A percentile compares a stretch with the other conserved stretches of the same genome.
These are phyloP conservation scores for Oceanites oceanicus DNA, from an alignment of 2,113 vertebrate species.

Conservation along the genomic window DNA sequence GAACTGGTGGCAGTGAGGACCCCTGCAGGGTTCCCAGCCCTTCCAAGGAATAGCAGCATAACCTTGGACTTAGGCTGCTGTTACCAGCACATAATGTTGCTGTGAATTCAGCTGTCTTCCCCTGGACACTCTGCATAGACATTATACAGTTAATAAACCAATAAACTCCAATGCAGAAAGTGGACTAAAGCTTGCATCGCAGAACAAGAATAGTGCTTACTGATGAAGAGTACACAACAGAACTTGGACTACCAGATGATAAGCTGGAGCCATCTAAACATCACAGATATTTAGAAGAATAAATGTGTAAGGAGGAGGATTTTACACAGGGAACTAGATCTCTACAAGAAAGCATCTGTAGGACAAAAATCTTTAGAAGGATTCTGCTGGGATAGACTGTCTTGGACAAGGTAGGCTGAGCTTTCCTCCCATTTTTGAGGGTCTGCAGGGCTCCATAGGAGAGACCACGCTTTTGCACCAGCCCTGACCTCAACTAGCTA, in stretches of 20 bases:
- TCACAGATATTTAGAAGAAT: neutral
- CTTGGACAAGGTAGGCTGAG: neutral
- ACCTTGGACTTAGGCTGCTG: neutral
- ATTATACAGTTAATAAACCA: neutral
- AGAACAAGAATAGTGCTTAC: neutral
- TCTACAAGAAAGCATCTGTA: neutral
- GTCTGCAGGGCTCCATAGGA: neutral
- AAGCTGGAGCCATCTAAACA: neutral
- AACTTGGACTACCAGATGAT: neutral
- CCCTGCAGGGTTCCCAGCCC: neutral
- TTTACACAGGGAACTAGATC: neutral
- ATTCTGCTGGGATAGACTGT: neutral
- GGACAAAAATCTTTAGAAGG: neutral
- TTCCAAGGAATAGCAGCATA: neutral
- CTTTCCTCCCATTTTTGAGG: neutral
- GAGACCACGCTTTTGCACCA: neutral
- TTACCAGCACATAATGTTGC: neutral
- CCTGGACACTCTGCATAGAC: neutral
- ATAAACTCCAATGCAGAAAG: neutral
- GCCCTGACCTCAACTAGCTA: neutral
- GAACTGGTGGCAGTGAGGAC: neutral
- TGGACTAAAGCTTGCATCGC: neutral
- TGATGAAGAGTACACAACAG: neutral
- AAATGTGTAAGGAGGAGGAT: neutral
- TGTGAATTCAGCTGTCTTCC: neutral